Conservation (phyloP, 1,140 invertebrate genomes). For the Drosophila suzukii region DNA sequence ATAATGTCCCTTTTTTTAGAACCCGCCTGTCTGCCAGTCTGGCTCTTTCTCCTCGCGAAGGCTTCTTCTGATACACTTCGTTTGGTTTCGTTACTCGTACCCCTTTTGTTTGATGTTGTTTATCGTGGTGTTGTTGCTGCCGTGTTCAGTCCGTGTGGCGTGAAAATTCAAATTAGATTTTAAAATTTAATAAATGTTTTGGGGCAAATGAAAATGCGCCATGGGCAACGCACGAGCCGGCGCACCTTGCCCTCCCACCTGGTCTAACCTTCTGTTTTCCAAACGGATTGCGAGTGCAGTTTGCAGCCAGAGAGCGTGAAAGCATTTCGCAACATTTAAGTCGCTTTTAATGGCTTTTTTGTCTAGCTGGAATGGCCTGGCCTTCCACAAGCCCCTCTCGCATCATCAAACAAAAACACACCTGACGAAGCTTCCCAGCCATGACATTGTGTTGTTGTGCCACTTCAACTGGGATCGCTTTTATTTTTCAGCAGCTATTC, state of each 20-base stretch:
- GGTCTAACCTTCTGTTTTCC: background rate
- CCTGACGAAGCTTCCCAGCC: conserved; percentile 20
- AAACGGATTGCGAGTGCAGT: background rate
- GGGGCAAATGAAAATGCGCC: conserved; percentile 71
- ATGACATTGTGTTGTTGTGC: conserved; percentile 29
- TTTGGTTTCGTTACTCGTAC: conserved; percentile 44
- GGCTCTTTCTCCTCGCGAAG: conserved; percentile 15
- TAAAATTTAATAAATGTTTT: conserved; percentile 79
- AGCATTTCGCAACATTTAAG: conserved; percentile 58
- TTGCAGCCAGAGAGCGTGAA: conserved; percentile 45
- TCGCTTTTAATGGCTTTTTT: conserved; percentile 72
- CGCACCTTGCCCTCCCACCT: conserved; percentile 3
- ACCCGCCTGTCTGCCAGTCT: conserved; percentile 16
- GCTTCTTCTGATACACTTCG: conserved; percentile 64
- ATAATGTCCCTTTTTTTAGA: conserved; percentile 9
- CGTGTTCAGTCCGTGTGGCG: conserved; percentile 53
- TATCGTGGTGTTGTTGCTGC: background rate
- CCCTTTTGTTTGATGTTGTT: conserved; percentile 37
- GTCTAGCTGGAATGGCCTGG: conserved; percentile 42
- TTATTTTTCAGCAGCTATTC: conserved; percentile 28
- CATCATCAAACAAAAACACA: conserved; percentile 13
- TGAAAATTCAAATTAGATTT: conserved; percentile 81
- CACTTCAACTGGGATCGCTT: conserved; percentile 33
- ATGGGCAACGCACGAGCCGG: conserved; percentile 51
- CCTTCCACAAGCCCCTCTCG: background rate